phyloP scores from a whole-genome alignment of 2,888 invertebrate species.

The Alloscopus bannaensis region DNA sequence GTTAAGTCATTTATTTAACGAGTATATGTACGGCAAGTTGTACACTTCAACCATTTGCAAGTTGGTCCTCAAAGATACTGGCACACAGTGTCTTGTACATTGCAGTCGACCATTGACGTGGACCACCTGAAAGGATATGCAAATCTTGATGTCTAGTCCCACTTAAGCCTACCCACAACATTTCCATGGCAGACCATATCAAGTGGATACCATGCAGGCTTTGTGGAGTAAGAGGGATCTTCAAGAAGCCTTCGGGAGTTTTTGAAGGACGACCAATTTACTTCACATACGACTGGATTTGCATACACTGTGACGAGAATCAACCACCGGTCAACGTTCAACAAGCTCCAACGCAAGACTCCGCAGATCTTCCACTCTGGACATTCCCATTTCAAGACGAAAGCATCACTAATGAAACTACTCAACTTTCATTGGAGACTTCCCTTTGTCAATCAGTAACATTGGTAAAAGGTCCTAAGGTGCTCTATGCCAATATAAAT shows the following conservation, averaged over 20 bases:
- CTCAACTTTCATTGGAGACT: not conserved
- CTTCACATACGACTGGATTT: conserved; percentile 2
- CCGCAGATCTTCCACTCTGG: not conserved
- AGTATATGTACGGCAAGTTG: no score
- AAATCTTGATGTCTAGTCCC: no score
- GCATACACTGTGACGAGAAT: conserved; percentile 6
- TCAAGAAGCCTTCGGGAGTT: not conserved
- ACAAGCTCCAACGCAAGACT: not conserved
- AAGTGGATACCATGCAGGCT: not conserved
- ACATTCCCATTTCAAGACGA: not conserved
- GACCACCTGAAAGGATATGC: no score
- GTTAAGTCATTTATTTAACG: no score
- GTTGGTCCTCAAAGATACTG: no score
- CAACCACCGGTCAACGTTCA: no score
- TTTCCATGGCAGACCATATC: no score
- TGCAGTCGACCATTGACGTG: no score
- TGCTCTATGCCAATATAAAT: conserved; percentile 29
- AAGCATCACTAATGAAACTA: not conserved
- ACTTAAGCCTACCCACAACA: no score
- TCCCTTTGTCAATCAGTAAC: not conserved
- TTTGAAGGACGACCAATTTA: not conserved
- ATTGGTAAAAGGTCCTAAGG: conserved; percentile 26
- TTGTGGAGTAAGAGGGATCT: not conserved
- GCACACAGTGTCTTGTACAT: no score
- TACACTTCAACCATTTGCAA: no score